Percentiles rank a stretch among this genome's conserved stretches.
Evolutionary conservation across 2,888 invertebrate genomes (phyloP).

Genomic region (Eurois occulta): DNA sequence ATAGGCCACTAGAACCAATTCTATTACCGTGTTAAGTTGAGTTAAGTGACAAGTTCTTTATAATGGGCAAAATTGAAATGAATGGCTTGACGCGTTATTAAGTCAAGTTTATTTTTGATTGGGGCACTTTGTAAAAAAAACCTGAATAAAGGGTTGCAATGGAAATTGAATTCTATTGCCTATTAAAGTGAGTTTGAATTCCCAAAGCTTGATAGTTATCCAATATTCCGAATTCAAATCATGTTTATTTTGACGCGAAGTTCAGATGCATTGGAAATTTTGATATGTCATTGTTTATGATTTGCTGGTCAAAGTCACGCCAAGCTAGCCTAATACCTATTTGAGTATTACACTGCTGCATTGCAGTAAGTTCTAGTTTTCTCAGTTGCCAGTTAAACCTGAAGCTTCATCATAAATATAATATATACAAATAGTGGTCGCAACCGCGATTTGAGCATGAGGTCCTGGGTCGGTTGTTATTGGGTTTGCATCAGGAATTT

Average conservation of each 20-base stretch:
- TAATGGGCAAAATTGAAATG: neutral
- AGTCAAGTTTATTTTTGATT: neutral
- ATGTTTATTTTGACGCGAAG: neutral
- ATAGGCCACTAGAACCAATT: neutral
- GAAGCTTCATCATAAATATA: conserved; percentile 5
- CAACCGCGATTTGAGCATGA: too few relatives aligned
- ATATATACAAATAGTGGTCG: too few relatives aligned
- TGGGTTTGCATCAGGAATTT: too few relatives aligned
- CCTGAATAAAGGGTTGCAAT: too few relatives aligned
- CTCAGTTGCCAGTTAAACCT: neutral
- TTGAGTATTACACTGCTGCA: neutral
- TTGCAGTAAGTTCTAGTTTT: neutral
- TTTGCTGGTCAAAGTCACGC: neutral
- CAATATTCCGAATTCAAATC: conserved; percentile 2
- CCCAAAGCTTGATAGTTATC: neutral
- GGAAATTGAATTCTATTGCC: neutral
- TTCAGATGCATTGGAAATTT: neutral
- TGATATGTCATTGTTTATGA: conserved; percentile 3
- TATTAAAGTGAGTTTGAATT: neutral
- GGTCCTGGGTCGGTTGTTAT: too few relatives aligned
- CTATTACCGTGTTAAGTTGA: neutral
- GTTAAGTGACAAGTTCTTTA: neutral
- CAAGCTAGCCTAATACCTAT: neutral
- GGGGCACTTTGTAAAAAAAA: neutral
- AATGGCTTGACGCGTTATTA: neutral